These are phyloP conservation scores for Tetragnatha versicolor DNA, from an alignment of 1,140 invertebrate species.

Conservation along the genomic window DNA sequence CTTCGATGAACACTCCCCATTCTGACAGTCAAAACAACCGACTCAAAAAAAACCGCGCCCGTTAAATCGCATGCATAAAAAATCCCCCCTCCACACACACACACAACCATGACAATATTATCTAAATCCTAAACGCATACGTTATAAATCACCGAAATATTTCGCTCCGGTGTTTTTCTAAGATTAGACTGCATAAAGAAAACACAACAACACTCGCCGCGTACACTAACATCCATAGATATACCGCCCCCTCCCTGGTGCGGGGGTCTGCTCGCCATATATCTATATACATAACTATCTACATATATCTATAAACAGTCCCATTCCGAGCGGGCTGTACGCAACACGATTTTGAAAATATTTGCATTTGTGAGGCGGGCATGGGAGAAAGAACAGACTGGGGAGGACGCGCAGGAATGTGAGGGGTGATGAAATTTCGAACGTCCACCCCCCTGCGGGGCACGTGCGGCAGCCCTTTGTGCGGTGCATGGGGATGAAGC, in stretches of 20 bases:
- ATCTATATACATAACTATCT: slow-evolving; percentile 12
- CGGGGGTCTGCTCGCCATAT: not conserved
- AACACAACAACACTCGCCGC: slow-evolving; percentile 29
- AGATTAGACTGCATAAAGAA: slow-evolving; percentile 43
- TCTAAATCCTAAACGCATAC: slow-evolving; percentile 53
- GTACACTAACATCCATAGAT: slow-evolving; percentile 21
- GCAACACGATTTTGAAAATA: slow-evolving; percentile 51
- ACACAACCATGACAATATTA: slow-evolving; percentile 48
- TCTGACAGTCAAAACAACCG: too few species aligned
- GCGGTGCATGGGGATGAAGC: too few species aligned
- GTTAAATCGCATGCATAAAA: slow-evolving; percentile 31
- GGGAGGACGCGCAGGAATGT: slow-evolving; percentile 40
- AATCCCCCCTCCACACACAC: slow-evolving; percentile 22
- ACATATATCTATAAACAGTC: slow-evolving; percentile 33
- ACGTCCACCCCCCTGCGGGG: too few species aligned
- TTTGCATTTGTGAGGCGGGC: slow-evolving; percentile 45
- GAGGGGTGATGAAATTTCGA: slow-evolving; percentile 43
- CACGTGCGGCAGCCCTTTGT: too few species aligned
- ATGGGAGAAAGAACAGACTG: slow-evolving; percentile 45
- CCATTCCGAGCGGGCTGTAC: slow-evolving; percentile 8
- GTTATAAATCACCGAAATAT: slow-evolving; percentile 52
- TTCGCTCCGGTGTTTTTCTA: slow-evolving; percentile 44
- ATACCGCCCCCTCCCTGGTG: slow-evolving; percentile 9
- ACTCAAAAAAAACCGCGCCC: not conserved
- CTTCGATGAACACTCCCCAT: too few species aligned